Base-by-base conservation (phyloP, 2,888 invertebrate genomes). In the Chalcosyrphus nemorum region DNA sequence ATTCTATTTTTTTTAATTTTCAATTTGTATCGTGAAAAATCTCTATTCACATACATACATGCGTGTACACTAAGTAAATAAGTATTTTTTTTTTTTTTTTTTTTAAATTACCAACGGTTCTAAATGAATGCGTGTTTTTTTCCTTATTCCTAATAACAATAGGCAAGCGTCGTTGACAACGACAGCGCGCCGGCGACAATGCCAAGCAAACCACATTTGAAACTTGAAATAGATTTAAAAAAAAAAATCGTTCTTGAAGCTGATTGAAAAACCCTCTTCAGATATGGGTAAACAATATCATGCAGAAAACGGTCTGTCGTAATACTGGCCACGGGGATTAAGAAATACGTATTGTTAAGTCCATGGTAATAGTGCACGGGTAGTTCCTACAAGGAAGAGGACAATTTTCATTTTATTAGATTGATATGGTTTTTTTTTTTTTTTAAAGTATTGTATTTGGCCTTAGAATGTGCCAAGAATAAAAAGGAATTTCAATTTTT, bases 1-100 rank as follows among this genome's bases (percentile, higher is more conserved):
- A 5, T 43, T 68, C 57, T 76, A 72, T 77, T 71, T n/a, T 66
- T 78, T 82, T 61, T 15, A 66, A 80, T 54, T 68, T 82, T 74
- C 80, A 80, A 80, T 80, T 82, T 72, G 59, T 57, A 68, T 57
- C 80, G 61, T 72, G 59, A 32, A 29, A 24, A 38, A 29, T 41
- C 38, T 9, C 35, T 32, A 45, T 43, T 17, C 29, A 13, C 35
- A 15, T 35, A 15, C 19, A 54, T 35, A 54, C 35, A 63, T 41
- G 35, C 47, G 47, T 11, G 32, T 47, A 63, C 27, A 47, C 50
- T 66, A 47, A 66, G 72, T 74, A 84, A 63, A 80, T 84, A 80
- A 45, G 54, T 27, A 52, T 50, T 76, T 29, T n/a, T n/a, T n/a
- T n/a, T n/a, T n/a, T n/a, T n/a, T n/a, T n/a, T n/a, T n/a, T n/a